These are phyloP conservation scores for Pleuronectes platessa DNA, from an alignment of 2,113 vertebrate species.

Conservation along the genomic window DNA sequence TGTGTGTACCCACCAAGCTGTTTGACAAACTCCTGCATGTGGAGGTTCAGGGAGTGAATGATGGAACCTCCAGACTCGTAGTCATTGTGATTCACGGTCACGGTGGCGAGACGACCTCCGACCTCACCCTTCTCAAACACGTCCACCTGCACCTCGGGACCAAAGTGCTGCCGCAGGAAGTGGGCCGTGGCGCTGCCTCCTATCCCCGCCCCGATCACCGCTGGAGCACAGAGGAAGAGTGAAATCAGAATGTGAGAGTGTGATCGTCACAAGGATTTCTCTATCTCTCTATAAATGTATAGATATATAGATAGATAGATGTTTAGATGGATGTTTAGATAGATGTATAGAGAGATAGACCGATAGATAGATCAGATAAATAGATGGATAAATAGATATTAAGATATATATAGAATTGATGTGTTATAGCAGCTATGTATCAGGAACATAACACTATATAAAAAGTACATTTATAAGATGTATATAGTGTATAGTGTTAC, in stretches of 20 bases:
- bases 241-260: not conserved
- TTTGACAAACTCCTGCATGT: slow-evolving; percentile 98
- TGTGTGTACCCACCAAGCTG: slow-evolving; percentile 87
- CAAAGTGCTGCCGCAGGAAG: slow-evolving; percentile 96
- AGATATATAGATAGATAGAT: no score
- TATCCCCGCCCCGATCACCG: slow-evolving; percentile 93
- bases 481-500: no score
- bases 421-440: no score
- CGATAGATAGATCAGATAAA: no score
- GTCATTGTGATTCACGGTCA: slow-evolving; percentile 92
- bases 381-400: no score
- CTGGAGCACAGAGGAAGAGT: slow-evolving; percentile 72
- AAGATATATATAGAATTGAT: no score
- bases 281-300: not conserved
- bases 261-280: not conserved
- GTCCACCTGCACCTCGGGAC: slow-evolving; percentile 92
- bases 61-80: slow-evolving; percentile 94
- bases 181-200: slow-evolving; percentile 92
- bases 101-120: slow-evolving; percentile 92
- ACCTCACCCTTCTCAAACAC: slow-evolving; percentile 90
- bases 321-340: no score
- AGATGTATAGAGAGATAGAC: no score
- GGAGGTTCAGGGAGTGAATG: slow-evolving; percentile 95
- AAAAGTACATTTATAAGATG: no score
- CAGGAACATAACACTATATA: no score